Conservation (phyloP, 2,888 invertebrate species). For the Eupsilia transversa region DNA sequence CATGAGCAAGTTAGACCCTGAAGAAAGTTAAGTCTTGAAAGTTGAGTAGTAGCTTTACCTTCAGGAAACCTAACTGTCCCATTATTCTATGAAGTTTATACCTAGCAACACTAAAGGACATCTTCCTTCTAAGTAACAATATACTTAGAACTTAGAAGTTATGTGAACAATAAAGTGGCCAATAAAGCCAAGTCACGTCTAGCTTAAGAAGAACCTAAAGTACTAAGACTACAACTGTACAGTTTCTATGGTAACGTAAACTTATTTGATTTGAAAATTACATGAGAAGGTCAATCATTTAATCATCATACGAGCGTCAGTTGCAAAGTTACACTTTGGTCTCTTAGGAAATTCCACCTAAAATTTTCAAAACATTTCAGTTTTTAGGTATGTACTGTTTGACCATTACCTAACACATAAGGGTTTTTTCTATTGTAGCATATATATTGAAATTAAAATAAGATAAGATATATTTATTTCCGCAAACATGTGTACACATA, state of each 20-base stretch:
- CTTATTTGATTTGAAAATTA: not conserved
- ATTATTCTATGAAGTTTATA: not conserved
- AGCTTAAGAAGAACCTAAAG: not conserved
- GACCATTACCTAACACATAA: not conserved
- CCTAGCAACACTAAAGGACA: not conserved
- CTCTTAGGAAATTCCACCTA: not conserved
- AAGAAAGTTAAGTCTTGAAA: too few species aligned
- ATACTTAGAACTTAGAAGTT: conserved; percentile 1
- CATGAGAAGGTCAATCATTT: not conserved
- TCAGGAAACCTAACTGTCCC: not conserved
- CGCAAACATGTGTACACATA: too few species aligned
- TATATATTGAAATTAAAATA: not conserved
- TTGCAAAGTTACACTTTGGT: not conserved
- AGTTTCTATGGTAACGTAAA: conserved; percentile 5
- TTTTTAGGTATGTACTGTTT: not conserved
- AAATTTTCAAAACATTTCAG: not conserved
- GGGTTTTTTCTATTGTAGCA: not conserved
- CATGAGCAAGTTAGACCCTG: not conserved
- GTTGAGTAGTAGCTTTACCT: too few species aligned
- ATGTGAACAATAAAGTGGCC: conserved; percentile 13
- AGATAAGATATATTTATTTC: too few species aligned
- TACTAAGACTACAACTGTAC: conserved; percentile 5
- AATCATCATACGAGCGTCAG: not conserved
- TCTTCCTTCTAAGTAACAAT: conserved; percentile 9
- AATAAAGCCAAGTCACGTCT: conserved; percentile 22